Evolutionary conservation across 2,888 invertebrate species (phyloP), one percentile per base, ranked within the genome.

Genomic region (Lasius platythorax): DNA sequence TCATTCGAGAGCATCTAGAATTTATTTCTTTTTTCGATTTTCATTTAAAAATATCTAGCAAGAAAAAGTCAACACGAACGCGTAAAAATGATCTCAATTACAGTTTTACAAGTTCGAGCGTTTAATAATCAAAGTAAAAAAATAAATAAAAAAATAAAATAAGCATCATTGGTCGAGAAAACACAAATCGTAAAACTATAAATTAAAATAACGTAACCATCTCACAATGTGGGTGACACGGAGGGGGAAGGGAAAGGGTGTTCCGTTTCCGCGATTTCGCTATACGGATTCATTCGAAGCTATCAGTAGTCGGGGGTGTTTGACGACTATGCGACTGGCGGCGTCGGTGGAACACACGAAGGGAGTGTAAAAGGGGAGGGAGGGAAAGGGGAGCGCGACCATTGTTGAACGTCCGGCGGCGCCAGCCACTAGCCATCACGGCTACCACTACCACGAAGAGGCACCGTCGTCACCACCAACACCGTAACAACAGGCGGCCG

Each of bases 321-420:
- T 92, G 93, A 93, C 89, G 91, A 87, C 90, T 88, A 84, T 87
- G 90, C 91, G 90, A 91, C 84, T 90, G 89, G 90, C 89, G 91
- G 92, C 92, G 92, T 90, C 89, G 93, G 90, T 87, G 90, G 88
- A 88, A 89, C 89, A 89, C 87, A 89, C 87, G 92, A 90, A 91
- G 90, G 91, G 91, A 88, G 90, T 85, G 90, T 90, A 90, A 90
- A 90, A 88, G 83, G 84, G 84, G 70, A 74, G 85, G 83, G 63
- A 72, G 72, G 56, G 87, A 82, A 82, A 83, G 58, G 76, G 88
- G 87, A 79, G 82, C 76, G 86, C 91, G 89, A 91, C 92, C 92
- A 93, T 93, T 93, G 93, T 93, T 92, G 93, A 93, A 93, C 93
- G 94, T 93, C 93, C 93, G 93, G 92, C 93, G 94, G 94, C 94